Evolutionary conservation across 2,797 vertebrate genomes (phyloP).

Genomic region (Buphagus erythrorhynchus): DNA sequence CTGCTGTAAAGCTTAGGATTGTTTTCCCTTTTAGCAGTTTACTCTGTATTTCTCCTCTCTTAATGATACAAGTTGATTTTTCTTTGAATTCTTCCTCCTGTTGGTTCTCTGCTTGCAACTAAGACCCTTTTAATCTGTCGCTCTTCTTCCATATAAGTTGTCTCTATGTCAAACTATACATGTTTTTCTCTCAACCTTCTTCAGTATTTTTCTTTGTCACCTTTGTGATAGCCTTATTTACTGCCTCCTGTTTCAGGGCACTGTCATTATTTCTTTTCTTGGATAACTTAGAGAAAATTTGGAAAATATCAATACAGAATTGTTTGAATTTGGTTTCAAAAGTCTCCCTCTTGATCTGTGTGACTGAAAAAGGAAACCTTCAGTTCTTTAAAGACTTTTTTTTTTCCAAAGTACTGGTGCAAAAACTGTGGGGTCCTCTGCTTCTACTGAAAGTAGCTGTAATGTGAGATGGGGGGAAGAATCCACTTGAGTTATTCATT

Average conservation of each 20-base stretch:
- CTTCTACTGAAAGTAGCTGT: neutral
- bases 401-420: neutral
- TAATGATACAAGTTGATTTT: neutral
- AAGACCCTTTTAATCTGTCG: conserved; percentile 16
- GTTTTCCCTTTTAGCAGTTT: neutral
- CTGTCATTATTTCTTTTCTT: neutral
- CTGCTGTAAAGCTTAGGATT: neutral
- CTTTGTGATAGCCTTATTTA: conserved; percentile 14
- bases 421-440: neutral
- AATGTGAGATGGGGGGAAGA: neutral
- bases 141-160: neutral
- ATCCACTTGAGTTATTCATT: neutral
- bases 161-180: neutral
- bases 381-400: neutral
- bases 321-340: neutral
- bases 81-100: conserved; percentile 19
- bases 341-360: neutral
- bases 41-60: neutral
- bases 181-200: neutral
- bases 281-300: neutral
- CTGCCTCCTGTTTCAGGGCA: neutral
- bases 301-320: neutral
- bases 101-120: neutral
- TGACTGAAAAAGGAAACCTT: neutral
- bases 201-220: neutral